These are phyloP conservation scores for Plectrocnemia conspersa DNA, from an alignment of 1,140 invertebrate genomes.

Conservation along the genomic window DNA sequence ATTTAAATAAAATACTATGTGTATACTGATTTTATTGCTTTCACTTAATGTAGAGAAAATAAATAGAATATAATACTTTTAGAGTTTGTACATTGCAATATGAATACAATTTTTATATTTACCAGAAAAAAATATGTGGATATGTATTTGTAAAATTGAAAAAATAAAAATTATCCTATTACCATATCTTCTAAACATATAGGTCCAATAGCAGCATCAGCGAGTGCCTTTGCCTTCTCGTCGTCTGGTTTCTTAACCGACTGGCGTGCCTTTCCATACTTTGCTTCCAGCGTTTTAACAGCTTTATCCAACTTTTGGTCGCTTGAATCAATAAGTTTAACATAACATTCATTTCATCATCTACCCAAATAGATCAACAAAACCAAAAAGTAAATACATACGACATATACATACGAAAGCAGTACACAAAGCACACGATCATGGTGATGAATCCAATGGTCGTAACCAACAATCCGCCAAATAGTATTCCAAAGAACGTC, in stretches of 20 bases:
- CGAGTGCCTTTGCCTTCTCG: neutral
- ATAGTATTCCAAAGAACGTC: constrained; percentile 3
- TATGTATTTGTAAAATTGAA: too few species aligned
- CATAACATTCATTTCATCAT: neutral
- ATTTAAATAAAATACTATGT: too few species aligned
- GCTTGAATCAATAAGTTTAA: neutral
- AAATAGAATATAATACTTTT: too few species aligned
- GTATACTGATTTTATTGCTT: too few species aligned
- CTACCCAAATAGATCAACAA: neutral
- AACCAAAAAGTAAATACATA: neutral
- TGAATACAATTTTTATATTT: too few species aligned
- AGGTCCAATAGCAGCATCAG: neutral
- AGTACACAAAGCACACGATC: neutral
- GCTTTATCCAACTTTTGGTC: neutral
- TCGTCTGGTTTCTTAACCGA: neutral
- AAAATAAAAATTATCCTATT: neutral
- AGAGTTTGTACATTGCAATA: too few species aligned
- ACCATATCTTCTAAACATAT: constrained; percentile 5
- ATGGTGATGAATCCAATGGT: neutral
- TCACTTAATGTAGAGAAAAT: too few species aligned
- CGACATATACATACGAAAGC: constrained; percentile 2
- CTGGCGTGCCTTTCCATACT: neutral
- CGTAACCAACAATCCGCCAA: neutral
- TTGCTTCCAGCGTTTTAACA: neutral
- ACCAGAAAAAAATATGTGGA: too few species aligned